Evolutionary conservation across 2,113 vertebrate genomes (phyloP).

Genomic region (Willisornis vidua): DNA sequence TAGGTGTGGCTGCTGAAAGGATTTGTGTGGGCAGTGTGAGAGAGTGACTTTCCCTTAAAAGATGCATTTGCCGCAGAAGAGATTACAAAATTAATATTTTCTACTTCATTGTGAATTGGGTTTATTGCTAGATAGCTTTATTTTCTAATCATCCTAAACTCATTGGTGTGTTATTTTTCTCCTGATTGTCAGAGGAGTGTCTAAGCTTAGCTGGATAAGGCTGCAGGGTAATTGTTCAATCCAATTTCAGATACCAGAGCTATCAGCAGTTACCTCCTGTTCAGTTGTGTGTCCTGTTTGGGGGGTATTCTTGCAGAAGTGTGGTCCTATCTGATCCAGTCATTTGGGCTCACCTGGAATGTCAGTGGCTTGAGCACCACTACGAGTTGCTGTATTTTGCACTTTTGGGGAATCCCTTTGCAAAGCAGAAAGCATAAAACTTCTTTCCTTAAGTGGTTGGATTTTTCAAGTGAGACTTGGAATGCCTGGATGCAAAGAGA

Average conservation of each 20-base stretch:
- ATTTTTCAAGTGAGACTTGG: not conserved
- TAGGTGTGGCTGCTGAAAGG: not conserved
- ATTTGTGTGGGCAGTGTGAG: not conserved
- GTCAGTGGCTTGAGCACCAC: not conserved
- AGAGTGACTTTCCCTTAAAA: not conserved
- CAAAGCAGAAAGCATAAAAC: not conserved
- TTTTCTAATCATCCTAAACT: not conserved
- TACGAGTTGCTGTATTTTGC: not conserved
- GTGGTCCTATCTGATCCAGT: not conserved
- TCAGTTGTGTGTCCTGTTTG: accelerated
- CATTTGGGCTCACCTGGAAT: not conserved
- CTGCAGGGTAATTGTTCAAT: not conserved
- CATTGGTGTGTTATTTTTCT: not conserved
- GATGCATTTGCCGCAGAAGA: not conserved
- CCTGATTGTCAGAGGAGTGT: not conserved
- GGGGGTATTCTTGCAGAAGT: not conserved
- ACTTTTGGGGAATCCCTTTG: not conserved
- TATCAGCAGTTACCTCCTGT: not conserved
- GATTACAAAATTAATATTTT: not conserved
- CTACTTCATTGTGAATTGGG: not conserved
- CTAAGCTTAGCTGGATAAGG: not conserved
- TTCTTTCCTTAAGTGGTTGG: not conserved
- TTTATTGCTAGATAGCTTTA: not conserved
- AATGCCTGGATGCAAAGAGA: not conserved
- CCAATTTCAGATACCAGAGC: not conserved